These are phyloP conservation scores for Nesidiocoris tenuis DNA, from an alignment of 2,888 invertebrate species.

Conservation along the genomic window DNA sequence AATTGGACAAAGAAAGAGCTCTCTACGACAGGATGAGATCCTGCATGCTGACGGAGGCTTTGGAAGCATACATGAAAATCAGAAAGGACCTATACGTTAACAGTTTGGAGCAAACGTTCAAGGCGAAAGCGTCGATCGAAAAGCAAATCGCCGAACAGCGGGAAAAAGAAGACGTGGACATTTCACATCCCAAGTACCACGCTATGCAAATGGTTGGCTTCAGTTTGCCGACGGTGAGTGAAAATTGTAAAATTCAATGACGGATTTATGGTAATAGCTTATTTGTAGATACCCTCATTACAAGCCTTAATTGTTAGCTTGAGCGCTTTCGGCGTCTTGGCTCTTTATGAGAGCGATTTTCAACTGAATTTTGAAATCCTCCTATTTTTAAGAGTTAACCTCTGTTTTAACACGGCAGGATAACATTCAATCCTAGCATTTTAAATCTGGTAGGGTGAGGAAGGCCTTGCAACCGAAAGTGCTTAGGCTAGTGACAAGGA, in stretches of 20 bases:
- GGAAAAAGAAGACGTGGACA: conserved; percentile 11
- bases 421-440: too few species aligned
- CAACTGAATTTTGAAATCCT: too few species aligned
- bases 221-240: conserved; percentile 31
- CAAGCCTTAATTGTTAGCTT: too few species aligned
- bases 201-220: conserved; percentile 3
- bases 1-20: conserved; percentile 37
- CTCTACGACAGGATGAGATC: conserved; percentile 31
- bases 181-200: conserved; percentile 18
- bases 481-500: too few species aligned
- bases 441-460: too few species aligned
- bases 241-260: not conserved
- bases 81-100: conserved; percentile 20
- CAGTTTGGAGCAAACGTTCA: conserved; percentile 1
- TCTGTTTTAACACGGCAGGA: too few species aligned
- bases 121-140: conserved; percentile 4
- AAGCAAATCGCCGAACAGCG: conserved; percentile 10
- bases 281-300: too few species aligned
- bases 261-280: too few species aligned
- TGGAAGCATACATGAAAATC: conserved; percentile 22
- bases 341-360: too few species aligned
- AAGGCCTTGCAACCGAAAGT: too few species aligned
- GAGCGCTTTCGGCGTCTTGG: too few species aligned
- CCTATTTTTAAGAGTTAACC: too few species aligned
- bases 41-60: conserved; percentile 14